Base-by-base conservation (phyloP, 2,888 invertebrate genomes). In the Idaea dimidiata region DNA sequence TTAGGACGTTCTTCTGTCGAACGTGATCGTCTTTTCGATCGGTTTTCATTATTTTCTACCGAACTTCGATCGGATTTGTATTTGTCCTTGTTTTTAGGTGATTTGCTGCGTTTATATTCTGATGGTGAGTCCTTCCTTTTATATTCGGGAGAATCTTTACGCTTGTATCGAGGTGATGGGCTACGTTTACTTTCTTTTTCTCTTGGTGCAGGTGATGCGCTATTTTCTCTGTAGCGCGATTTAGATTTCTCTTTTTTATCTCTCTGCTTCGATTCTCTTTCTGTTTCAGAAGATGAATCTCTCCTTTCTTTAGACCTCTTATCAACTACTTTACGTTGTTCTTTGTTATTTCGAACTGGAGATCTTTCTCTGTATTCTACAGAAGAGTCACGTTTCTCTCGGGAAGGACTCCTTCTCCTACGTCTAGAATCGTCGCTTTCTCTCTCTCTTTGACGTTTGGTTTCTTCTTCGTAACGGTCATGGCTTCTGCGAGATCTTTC, bases 271-370 rank as follows among this genome's bases (percentile, higher is more conserved):
- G 76, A 74, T 5, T 88, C 88, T 0, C 75, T 55, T 54, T 88
- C 88, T 0, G 89, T 85, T 64, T 88, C 89, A 0, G 88, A 83
- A 0, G 86, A 82, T 0, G 82, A 73, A 14, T 82, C 79, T 57
- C 76, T 75, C 66, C 75, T 77, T 54, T 81, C 80, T 64, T 70
- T 81, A 1, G 79, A 72, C 59, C 76, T 83, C 67, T 79, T 84
- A 14, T 85, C 84, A 1, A 73, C 68, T 54, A 83, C 87, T 64
- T 80, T 84, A 2, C 79, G 78, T n/a, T 71, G 68, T 58, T 83
- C 80, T 68, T 74, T 86, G 59, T 78, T 62, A 17, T 72, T 70
- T 71, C 81, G 86, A 14, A 67, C 66, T 6, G 84, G 84, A 18
- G 87, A 84, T 17, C 72, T 74, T 57, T 85, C 84, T 60, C 73